Evolutionary conservation across 2,888 invertebrate species (phyloP).

Genomic region (Saturnia japonica): DNA sequence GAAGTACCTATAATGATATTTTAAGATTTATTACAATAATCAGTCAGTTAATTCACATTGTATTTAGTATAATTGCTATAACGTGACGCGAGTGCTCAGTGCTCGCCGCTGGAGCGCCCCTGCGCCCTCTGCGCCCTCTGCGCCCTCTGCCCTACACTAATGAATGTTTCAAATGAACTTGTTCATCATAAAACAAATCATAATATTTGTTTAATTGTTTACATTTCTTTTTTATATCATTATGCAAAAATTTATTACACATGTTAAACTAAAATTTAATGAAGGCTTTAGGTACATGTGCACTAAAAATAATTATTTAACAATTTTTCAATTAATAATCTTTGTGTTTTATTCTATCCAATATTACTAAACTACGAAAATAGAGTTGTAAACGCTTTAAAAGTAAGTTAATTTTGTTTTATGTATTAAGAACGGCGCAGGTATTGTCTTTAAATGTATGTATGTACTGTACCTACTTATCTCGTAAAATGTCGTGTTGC

Average conservation of each 20-base stretch:
- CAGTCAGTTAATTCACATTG: background rate
- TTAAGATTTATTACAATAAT: conserved; percentile 10
- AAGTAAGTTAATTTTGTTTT: background rate
- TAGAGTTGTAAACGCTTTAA: background rate
- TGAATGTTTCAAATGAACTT: background rate
- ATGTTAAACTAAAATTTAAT: too few relatives aligned
- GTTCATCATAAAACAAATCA: background rate
- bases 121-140: background rate
- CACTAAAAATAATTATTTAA: too few relatives aligned
- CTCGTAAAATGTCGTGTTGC: too few relatives aligned
- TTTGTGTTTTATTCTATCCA: background rate
- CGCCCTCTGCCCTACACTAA: background rate
- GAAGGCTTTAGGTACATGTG: too few relatives aligned
- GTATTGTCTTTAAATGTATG: too few relatives aligned
- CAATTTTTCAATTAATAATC: too few relatives aligned
- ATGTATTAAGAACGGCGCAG: background rate
- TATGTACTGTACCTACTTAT: too few relatives aligned
- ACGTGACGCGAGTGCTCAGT: conserved; percentile 6
- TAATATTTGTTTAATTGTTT: background rate
- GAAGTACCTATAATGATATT: background rate
- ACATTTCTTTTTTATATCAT: background rate
- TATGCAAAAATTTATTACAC: too few relatives aligned
- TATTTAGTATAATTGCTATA: conserved; percentile 11
- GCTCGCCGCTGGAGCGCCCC: background rate
- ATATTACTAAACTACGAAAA: background rate